phyloP scores from a whole-genome alignment of 2,888 invertebrate genomes.

The Epistrophella euchroma region DNA sequence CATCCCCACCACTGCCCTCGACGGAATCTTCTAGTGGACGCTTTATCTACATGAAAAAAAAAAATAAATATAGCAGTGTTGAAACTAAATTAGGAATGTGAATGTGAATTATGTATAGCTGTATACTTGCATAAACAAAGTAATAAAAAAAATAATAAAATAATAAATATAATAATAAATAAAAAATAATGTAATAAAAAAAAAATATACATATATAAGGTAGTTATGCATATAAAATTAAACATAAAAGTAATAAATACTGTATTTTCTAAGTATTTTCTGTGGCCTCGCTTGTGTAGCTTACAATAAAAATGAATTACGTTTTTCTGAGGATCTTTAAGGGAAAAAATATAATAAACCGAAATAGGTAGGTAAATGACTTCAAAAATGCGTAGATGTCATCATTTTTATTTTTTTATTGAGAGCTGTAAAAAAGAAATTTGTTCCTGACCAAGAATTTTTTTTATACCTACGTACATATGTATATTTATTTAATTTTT shows the following conservation, averaged over 20 bases:
- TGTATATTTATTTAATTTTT: constrained; percentile 1
- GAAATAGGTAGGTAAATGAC: not conserved
- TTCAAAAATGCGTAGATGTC: constrained; percentile 12
- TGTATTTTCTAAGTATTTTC: not conserved
- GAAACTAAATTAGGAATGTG: constrained; percentile 24
- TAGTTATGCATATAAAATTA: constrained; percentile 7
- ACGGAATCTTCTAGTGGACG: constrained; percentile 36
- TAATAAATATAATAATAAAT: no score
- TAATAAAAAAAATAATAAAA: constrained; percentile 45
- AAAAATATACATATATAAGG: constrained; percentile 10
- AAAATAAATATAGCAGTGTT: constrained; percentile 51
- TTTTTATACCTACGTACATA: no score
- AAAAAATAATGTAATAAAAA: constrained; percentile 41
- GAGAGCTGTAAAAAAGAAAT: constrained; percentile 3
- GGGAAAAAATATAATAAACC: not conserved
- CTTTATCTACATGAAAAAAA: constrained; percentile 58
- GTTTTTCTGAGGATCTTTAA: not conserved
- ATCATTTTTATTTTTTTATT: constrained; percentile 25
- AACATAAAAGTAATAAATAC: constrained; percentile 9
- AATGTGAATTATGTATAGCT: no score
- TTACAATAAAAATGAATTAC: constrained; percentile 29
- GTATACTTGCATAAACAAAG: constrained; percentile 4
- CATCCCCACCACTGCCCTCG: no score
- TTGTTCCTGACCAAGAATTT: not conserved
- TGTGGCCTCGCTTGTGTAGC: not conserved